Evolutionary conservation across 2,113 vertebrate species (phyloP).

Genomic region (Uropsilus gracilis): DNA sequence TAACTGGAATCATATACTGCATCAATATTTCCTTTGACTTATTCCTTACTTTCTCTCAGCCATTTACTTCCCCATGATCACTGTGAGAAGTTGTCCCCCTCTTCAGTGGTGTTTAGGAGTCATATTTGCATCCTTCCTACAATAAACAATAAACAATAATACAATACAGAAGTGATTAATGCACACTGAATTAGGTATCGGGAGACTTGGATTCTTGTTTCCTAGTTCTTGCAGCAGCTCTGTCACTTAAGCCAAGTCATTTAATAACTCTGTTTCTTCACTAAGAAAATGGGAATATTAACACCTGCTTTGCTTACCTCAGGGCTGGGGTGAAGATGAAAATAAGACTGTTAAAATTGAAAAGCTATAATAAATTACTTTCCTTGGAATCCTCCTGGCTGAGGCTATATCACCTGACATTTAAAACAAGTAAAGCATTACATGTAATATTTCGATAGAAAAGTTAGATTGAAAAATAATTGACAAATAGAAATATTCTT

Average conservation of each 20-base stretch:
- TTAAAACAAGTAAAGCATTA: slow-evolving; percentile 41
- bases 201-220: slow-evolving; percentile 9
- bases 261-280: slow-evolving; percentile 37
- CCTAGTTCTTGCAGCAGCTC: slow-evolving; percentile 26
- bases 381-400: slow-evolving; percentile 15
- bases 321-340: background rate
- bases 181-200: background rate
- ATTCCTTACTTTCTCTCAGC: background rate
- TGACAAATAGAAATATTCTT: slow-evolving; percentile 46
- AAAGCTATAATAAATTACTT: slow-evolving; percentile 30
- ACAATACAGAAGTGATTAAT: background rate
- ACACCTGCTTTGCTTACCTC: background rate
- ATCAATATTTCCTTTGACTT: background rate
- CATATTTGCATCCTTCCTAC: background rate
- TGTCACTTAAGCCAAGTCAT: slow-evolving; percentile 31
- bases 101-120: background rate
- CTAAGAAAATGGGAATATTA: slow-evolving; percentile 14
- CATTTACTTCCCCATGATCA: background rate
- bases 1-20: background rate
- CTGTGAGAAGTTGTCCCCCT: background rate
- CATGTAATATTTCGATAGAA: background rate
- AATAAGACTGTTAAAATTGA: slow-evolving; percentile 45
- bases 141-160: slow-evolving; percentile 36
- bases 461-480: slow-evolving; percentile 34
- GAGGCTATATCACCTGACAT: background rate